These are phyloP conservation scores for Drosophila prostipennis DNA, from an alignment of 2,888 invertebrate genomes.

Conservation along the genomic window DNA sequence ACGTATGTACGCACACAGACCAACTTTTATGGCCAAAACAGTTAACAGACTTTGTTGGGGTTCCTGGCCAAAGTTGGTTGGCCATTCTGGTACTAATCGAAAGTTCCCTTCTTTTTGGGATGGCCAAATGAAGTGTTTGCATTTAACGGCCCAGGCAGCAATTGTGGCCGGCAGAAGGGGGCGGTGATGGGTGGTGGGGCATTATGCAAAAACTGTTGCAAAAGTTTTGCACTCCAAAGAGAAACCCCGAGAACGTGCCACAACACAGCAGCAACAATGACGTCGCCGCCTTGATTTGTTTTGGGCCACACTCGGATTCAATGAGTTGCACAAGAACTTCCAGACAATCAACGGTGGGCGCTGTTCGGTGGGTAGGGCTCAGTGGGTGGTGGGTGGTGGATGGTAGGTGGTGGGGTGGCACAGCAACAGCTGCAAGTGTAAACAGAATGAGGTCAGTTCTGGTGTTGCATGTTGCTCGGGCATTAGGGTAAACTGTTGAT, in stretches of 20 bases:
- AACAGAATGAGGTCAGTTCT: conserved; percentile 71
- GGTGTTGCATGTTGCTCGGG: conserved; percentile 69
- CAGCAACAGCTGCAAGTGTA: conserved; percentile 69
- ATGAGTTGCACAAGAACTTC: conserved; percentile 40
- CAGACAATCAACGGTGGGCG: conserved; percentile 57
- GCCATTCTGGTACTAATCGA: conserved; percentile 42
- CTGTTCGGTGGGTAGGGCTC: not conserved
- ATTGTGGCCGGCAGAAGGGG: conserved; percentile 10
- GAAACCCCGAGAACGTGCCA: conserved; percentile 43
- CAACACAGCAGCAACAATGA: conserved; percentile 40
- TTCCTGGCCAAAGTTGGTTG: conserved; percentile 34
- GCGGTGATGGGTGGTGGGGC: conserved; percentile 1
- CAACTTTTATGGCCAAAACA: conserved; percentile 33
- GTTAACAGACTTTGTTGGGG: conserved; percentile 40
- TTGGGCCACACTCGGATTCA: conserved; percentile 31
- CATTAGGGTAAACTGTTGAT: conserved; percentile 76
- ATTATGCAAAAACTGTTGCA: conserved; percentile 47
- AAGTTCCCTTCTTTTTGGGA: conserved; percentile 29
- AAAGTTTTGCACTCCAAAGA: conserved; percentile 37
- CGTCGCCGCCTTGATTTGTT: conserved; percentile 36
- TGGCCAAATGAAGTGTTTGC: conserved; percentile 52
- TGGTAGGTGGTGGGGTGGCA: conserved; percentile 2
- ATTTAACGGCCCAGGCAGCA: conserved; percentile 33
- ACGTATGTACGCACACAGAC: not conserved
- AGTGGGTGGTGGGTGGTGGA: not conserved